phyloP scores from a whole-genome alignment of 2,888 invertebrate species.

The Lepidocyrtoides sp. region DNA sequence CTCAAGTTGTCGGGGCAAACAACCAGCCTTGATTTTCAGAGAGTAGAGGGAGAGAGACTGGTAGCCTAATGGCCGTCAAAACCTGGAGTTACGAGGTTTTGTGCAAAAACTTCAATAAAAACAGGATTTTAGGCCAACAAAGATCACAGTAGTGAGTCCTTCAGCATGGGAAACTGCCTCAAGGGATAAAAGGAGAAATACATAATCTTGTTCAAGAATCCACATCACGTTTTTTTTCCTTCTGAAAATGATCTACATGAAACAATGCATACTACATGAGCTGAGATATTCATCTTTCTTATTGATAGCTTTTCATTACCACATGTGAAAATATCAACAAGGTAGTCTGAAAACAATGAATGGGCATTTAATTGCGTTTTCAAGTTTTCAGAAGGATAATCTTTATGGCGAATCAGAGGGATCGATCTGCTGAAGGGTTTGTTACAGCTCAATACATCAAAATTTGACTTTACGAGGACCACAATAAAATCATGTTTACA shows the following conservation, averaged over 20 bases:
- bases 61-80: constrained; percentile 72
- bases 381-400: not conserved
- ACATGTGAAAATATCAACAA: constrained; percentile 24
- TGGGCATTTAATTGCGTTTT: constrained; percentile 25
- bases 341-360: not conserved
- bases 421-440: not conserved
- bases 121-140: constrained; percentile 13
- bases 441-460: not conserved
- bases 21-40: not conserved
- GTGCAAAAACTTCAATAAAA: constrained; percentile 31
- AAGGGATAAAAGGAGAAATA: constrained; percentile 35
- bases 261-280: not conserved
- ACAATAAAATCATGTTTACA: not conserved
- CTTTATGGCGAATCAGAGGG: not conserved
- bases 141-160: constrained; percentile 28
- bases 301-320: constrained; percentile 1
- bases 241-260: constrained; percentile 9
- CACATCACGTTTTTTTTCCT: constrained; percentile 58
- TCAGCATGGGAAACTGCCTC: constrained; percentile 62
- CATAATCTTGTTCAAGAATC: constrained; percentile 28
- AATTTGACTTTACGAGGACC: not conserved
- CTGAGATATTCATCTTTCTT: not conserved
- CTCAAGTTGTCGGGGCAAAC: not conserved
- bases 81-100: constrained; percentile 35
- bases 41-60: constrained; percentile 36